A percentile compares a stretch with the other conserved stretches of the same genome.
phyloP scores from a whole-genome alignment of 2,113 vertebrate species.

The Spea multiplicata region DNA sequence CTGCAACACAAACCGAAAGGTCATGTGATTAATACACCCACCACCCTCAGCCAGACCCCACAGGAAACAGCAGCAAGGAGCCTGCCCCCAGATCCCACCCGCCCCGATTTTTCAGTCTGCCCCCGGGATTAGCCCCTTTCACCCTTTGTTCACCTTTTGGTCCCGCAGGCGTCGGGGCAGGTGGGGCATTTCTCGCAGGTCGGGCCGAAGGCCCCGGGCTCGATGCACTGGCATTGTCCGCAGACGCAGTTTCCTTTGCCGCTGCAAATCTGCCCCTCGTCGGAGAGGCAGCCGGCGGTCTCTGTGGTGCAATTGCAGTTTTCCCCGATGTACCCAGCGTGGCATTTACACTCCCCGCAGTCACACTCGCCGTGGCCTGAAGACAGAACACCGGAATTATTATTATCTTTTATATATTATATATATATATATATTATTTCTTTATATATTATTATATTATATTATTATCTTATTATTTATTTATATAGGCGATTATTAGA shows the following conservation, averaged over 20 bases:
- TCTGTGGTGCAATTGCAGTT: constrained; percentile 95
- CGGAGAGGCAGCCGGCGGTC: constrained; percentile 71
- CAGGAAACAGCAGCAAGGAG: no score
- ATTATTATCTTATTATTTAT: no score
- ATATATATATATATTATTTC: no score
- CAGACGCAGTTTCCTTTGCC: constrained; percentile 82
- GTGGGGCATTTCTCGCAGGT: constrained; percentile 93
- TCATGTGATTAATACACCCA: neutral
- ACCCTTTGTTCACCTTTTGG: constrained; percentile 75
- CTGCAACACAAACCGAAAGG: constrained; percentile 59
- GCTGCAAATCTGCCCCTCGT: constrained; percentile 86
- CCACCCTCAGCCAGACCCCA: no score
- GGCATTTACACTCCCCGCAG: constrained; percentile 94
- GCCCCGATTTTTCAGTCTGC: no score
- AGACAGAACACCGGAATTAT: neutral
- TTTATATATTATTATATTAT: no score
- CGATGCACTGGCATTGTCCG: constrained; percentile 83
- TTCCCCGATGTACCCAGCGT: constrained; percentile 83
- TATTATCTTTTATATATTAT: no score
- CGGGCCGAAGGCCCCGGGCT: constrained; percentile 90
- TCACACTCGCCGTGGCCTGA: constrained; percentile 92
- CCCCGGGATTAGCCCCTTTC: no score
- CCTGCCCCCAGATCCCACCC: no score
- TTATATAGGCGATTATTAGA: no score
- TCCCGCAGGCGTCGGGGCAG: constrained; percentile 88